Base-by-base conservation (phyloP, 2,113 vertebrate species). In the Uropsilus gracilis region DNA sequence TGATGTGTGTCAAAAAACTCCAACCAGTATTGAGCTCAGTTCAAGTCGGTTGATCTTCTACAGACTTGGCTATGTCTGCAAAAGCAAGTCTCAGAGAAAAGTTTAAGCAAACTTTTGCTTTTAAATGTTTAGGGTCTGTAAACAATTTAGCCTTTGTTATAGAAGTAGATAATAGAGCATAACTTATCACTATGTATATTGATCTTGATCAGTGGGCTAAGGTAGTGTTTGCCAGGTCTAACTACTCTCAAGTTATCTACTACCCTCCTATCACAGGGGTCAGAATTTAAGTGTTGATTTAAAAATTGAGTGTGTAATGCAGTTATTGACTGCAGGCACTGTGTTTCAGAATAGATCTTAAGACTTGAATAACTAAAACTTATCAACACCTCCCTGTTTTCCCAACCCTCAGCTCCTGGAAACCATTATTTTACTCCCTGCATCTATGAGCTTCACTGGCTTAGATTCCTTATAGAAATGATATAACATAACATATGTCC, bases 91-190 rank as follows among this genome's bases (percentile, higher is more conserved):
- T 55, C 53, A 55, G 22, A 55, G 53, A 55, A 55, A 55, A 55
- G 20, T 22, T 55, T 55, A 55, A 20, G 53, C 18, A 55, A 22
- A 7, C 8, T 55, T 55, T 55, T 22, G 10, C 53, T 55, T 55
- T 55, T 55, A 18, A 22, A 20, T 22, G 20, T 55, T 8, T 55
- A 55, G 53, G 53, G 53, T 55, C 53, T 55, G 53, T 55, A 55
- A 22, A 55, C 53, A 55, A 55, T 55, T 55, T 55, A 55, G 53
- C 4, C 53, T 55, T 55, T 17, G 53, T 55, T 55, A 55, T 46
- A 16, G n/a, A 71, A 30, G 0, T 3, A 30, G 1, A 6, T 18
- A 18, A 30, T n/a, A 2, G 22, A 20, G 9, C 34, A 3, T 42
- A 30, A 16, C 46, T 10, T 50, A 26, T 16, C 84, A n/a, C 37